phyloP scores from a whole-genome alignment of 2,888 invertebrate genomes.

The Drosophila niveifrons region DNA sequence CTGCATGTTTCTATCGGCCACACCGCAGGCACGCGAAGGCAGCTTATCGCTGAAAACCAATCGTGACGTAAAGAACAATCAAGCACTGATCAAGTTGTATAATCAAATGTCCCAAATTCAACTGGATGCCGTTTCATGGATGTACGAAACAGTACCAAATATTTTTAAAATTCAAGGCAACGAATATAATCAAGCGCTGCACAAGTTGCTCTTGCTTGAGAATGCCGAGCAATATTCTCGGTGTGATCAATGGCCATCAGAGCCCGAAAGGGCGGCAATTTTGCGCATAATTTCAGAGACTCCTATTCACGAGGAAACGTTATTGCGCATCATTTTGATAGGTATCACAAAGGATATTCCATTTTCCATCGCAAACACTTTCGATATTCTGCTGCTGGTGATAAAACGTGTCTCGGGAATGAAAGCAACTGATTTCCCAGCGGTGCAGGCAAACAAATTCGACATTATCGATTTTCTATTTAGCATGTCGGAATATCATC shows the following conservation, averaged over 20 bases:
- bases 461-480: slow-evolving; percentile 96
- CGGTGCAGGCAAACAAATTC: slow-evolving; percentile 91
- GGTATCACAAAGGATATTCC: slow-evolving; percentile 92
- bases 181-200: slow-evolving; percentile 91
- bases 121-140: slow-evolving; percentile 94
- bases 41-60: slow-evolving; percentile 86
- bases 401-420: slow-evolving; percentile 93
- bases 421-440: slow-evolving; percentile 90
- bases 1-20: slow-evolving; percentile 92
- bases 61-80: slow-evolving; percentile 84
- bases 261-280: slow-evolving; percentile 92
- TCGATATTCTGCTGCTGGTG: slow-evolving; percentile 94
- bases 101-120: slow-evolving; percentile 89
- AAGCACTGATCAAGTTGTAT: slow-evolving; percentile 82
- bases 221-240: slow-evolving; percentile 93
- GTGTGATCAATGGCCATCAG: slow-evolving; percentile 95
- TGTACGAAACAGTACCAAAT: slow-evolving; percentile 92
- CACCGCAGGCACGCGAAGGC: slow-evolving; percentile 91
- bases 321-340: slow-evolving; percentile 93
- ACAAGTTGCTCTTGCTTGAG: slow-evolving; percentile 92
- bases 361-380: slow-evolving; percentile 92
- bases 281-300: slow-evolving; percentile 94
- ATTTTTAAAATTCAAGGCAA: slow-evolving; percentile 90
- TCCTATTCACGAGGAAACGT: slow-evolving; percentile 93
- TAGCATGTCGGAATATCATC: slow-evolving; percentile 95